Conservation (phyloP, 2,888 invertebrate species). For the Erebia palarica region DNA sequence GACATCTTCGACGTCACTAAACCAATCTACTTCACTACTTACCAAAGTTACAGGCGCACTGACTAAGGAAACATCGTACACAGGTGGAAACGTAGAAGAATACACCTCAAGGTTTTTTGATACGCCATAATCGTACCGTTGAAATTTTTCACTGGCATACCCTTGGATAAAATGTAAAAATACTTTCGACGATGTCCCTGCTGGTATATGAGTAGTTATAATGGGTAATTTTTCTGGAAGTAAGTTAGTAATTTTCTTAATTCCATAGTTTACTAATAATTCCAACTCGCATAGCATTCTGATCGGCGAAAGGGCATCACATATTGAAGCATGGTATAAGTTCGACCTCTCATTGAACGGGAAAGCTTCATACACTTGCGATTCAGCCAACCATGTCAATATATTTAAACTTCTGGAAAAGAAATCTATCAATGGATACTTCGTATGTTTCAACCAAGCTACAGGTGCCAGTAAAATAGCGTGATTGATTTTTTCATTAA, state of each 20-base stretch:
- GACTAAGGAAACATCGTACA: slow-evolving; percentile 58
- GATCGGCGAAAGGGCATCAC: slow-evolving; percentile 50
- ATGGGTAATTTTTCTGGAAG: slow-evolving; percentile 57
- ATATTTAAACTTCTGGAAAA: slow-evolving; percentile 51
- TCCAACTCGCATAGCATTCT: slow-evolving; percentile 62
- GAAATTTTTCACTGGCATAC: slow-evolving; percentile 60
- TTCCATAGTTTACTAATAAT: slow-evolving; percentile 59
- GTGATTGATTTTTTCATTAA: slow-evolving; percentile 64
- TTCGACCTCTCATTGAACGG: slow-evolving; percentile 52
- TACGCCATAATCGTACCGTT: slow-evolving; percentile 62
- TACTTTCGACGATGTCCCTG: slow-evolving; percentile 63
- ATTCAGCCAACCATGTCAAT: slow-evolving; percentile 49
- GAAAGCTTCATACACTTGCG: slow-evolving; percentile 60
- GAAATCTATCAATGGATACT: slow-evolving; percentile 59
- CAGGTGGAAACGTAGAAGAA: slow-evolving; percentile 54
- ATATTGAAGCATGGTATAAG: slow-evolving; percentile 57
- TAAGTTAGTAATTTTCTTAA: slow-evolving; percentile 57
- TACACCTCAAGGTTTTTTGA: slow-evolving; percentile 53
- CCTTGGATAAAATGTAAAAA: slow-evolving; percentile 68
- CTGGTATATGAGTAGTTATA: slow-evolving; percentile 65
- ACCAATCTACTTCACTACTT: slow-evolving; percentile 67
- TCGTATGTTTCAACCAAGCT: slow-evolving; percentile 57
- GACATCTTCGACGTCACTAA: slow-evolving; percentile 59
- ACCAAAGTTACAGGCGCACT: slow-evolving; percentile 60
- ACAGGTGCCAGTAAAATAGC: slow-evolving; percentile 70